Evolutionary conservation across 2,888 invertebrate genomes (phyloP), one percentile per base, ranked within the genome.

Genomic region (Thalpophila matura): DNA sequence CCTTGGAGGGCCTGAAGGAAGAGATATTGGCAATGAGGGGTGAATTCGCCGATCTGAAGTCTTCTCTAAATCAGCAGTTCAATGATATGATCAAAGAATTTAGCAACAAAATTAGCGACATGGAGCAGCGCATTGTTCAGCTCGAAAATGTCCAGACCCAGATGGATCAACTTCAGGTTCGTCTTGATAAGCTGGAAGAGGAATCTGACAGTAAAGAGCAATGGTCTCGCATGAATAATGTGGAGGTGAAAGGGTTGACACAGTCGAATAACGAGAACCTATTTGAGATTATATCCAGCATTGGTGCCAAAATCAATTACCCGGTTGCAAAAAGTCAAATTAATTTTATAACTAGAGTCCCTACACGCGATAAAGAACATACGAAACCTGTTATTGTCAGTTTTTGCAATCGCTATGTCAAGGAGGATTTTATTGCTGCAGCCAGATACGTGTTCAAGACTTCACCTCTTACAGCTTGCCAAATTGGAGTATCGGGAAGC

Each of bases 371-470:
- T n/a, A 57, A 49, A 20, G 45, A 46, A 14, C 43, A 38, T 14
- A 26, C 49, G 9, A 66, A 66, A 47, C 53, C 69, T 0, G 64
- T 70, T 4, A 50, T 71, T 14, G 45, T 63, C 1, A 31, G 49
- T 16, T 72, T 72, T 47, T 24, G n/a, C 22, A 57, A 54, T n/a
- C 29, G 64, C 3, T 65, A 68, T 4, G 40, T 54, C 1, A 73
- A 73, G 24, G 66, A 71, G 14, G 60, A 67, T n/a, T n/a, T n/a
- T n/a, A n/a, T n/a, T n/a, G n/a, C n/a, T n/a, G n/a, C n/a, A n/a
- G n/a, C n/a, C 27, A 46, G 61, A 37, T 31, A 7, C 4, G 38
- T 22, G 10, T 26, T 10, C 31, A 51, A 33, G 37, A 45, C 37
- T 0, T 27, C 33, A 2, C 43, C 46, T 16, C 12, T 56, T 0